These are phyloP conservation scores for Neocrepidodera transversa DNA, from an alignment of 2,888 invertebrate species.

Conservation along the genomic window DNA sequence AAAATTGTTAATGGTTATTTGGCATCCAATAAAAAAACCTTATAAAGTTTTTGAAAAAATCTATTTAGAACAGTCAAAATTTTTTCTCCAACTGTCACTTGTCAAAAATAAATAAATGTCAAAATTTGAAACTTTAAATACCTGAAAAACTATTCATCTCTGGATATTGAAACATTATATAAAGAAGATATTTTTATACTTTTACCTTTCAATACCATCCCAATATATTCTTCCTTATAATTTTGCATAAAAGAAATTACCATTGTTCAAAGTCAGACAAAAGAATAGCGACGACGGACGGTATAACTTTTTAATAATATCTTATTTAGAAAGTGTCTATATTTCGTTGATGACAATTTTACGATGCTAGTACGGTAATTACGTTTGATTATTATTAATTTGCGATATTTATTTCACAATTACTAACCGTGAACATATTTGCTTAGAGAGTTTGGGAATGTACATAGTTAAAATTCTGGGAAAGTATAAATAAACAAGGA, in stretches of 20 bases:
- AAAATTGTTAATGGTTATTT: too few species aligned
- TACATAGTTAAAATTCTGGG: background rate
- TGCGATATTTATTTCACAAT: background rate
- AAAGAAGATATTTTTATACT: too few species aligned
- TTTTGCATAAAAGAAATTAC: background rate
- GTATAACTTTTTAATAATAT: background rate
- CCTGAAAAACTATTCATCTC: too few species aligned
- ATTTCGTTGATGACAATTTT: constrained; percentile 1
- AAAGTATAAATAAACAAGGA: background rate
- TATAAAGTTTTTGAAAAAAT: too few species aligned
- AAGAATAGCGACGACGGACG: background rate
- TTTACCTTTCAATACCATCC: too few species aligned
- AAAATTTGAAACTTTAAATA: too few species aligned
- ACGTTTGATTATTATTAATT: background rate
- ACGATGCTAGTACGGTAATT: background rate
- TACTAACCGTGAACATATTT: constrained; percentile 2
- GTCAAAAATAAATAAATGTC: too few species aligned
- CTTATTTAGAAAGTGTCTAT: background rate
- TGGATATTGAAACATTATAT: too few species aligned
- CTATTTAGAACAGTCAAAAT: too few species aligned
- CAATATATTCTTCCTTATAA: background rate
- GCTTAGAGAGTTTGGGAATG: background rate
- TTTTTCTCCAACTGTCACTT: too few species aligned
- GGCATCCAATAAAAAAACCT: too few species aligned
- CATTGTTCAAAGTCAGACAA: background rate